Conservation (phyloP, 2,113 vertebrate species). For the Xyliphius kryptos region DNA sequence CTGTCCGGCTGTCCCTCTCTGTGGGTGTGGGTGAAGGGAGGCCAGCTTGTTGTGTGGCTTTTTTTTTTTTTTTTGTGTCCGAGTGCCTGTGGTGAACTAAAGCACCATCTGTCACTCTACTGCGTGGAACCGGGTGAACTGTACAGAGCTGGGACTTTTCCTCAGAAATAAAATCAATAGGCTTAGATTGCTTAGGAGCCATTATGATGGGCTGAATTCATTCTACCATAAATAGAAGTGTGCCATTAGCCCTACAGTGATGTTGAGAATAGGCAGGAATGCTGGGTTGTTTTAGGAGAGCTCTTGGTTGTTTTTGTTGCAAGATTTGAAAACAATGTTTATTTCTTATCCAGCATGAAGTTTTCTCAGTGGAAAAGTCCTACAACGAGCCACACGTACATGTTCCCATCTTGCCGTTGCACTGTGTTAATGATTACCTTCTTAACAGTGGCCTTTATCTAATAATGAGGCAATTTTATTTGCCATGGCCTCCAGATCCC, state of each 20-base stretch:
- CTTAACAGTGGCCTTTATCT: not conserved
- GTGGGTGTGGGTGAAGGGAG: slow-evolving; percentile 27
- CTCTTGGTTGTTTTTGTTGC: slow-evolving; percentile 14
- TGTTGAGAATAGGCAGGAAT: slow-evolving; percentile 1
- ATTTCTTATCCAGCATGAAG: not conserved
- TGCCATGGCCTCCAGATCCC: slow-evolving; percentile 6
- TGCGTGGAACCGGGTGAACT: slow-evolving; percentile 28
- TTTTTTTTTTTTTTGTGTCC: slow-evolving; percentile 16
- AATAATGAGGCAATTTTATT: slow-evolving; percentile 2
- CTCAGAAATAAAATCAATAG: slow-evolving; percentile 20
- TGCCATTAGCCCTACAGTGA: slow-evolving; percentile 1
- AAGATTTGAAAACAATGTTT: not conserved
- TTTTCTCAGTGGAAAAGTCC: not conserved
- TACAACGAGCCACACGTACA: not conserved
- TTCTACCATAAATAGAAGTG: slow-evolving; percentile 12
- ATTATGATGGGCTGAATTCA: not conserved
- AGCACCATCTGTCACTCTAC: slow-evolving; percentile 43
- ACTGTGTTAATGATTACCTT: slow-evolving; percentile 4
- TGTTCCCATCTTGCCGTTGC: not conserved
- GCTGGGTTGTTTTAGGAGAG: slow-evolving; percentile 18
- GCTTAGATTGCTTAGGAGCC: slow-evolving; percentile 1
- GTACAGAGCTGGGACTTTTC: slow-evolving; percentile 17
- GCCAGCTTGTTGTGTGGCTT: slow-evolving; percentile 30
- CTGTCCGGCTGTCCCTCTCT: slow-evolving; percentile 28
- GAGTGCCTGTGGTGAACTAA: slow-evolving; percentile 32